Base-by-base conservation (phyloP, 1,140 invertebrate genomes). In the Calliphora vicina region DNA sequence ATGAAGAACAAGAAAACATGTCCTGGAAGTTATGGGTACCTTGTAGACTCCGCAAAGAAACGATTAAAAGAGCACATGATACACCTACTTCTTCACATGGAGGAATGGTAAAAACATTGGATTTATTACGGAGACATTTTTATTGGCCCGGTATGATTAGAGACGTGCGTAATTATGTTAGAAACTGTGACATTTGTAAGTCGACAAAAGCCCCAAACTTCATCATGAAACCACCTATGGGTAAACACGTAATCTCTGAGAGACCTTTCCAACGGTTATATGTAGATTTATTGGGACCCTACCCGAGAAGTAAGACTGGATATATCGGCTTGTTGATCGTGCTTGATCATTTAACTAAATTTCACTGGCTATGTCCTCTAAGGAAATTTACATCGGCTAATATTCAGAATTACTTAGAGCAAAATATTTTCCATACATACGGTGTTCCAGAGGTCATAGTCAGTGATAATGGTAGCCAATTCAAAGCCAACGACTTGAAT, bases 231-330 rank as follows among this genome's bases (percentile, higher is more conserved):
- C 50, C 50, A 17, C 50, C 50, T 61, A 61, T 61, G 50, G 50
- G 50, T 17, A 61, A 61, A 27, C 74, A 35, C 12, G 27, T 42
- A n/a, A 78, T 35, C 35, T 27, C 74, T n/a, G 15, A 25, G 23
- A 83, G 76, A 35, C 76, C 84, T 8, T 84, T 84, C 50, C 82
- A 84, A 29, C 27, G 82, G 15, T 27, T 83, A n/a, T 83, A 78
- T 82, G 78, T 82, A 6, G 81, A 84, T 57, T 42, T 84, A 1
- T 17, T 84, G 8, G 81, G 83, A 23, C 81, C 83, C 0, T 84
- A 80, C 15, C 83, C 81, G 15, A 26, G 83, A 27, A 82, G 80
- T 76, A 84, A 80, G 23, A 0, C 61, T 74, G 80, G 81, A 0
- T 20, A 82, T 71, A 80, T 84, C 4, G 83, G 83, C n/a, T 26